Conservation (phyloP, 2,888 invertebrate species). For the Polydrusus tereticollis region DNA sequence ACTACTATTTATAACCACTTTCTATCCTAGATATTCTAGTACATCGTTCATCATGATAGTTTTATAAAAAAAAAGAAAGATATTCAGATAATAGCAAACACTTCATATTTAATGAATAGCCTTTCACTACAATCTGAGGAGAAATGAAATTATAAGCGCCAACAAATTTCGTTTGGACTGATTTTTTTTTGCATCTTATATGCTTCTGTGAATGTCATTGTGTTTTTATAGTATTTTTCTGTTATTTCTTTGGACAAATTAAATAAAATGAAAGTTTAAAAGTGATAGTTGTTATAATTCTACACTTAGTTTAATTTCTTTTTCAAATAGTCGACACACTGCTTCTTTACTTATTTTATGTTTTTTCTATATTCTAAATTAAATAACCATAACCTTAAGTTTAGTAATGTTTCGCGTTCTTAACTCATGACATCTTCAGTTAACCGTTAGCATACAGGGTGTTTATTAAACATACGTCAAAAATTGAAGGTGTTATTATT, state of each 20-base stretch:
- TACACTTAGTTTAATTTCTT: too few species aligned
- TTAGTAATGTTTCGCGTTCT: too few species aligned
- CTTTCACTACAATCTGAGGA: not conserved
- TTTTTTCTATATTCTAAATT: too few species aligned
- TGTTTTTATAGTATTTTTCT: not conserved
- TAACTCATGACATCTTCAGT: too few species aligned
- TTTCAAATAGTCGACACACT: too few species aligned
- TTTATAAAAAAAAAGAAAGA: slow-evolving; percentile 2
- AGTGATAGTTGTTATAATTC: too few species aligned
- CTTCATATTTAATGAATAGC: not conserved
- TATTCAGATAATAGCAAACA: not conserved
- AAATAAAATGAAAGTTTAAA: not conserved
- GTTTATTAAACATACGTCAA: too few species aligned
- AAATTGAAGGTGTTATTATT: too few species aligned
- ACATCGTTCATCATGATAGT: slow-evolving; percentile 5
- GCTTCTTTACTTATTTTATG: too few species aligned
- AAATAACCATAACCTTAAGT: too few species aligned
- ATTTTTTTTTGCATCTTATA: not conserved
- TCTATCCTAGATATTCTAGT: slow-evolving; percentile 12
- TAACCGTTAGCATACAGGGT: too few species aligned
- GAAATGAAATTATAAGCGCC: not conserved
- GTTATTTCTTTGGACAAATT: not conserved
- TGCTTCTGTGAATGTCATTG: not conserved
- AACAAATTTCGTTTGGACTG: not conserved
- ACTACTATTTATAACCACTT: not conserved